Base-by-base conservation (phyloP, 1,140 invertebrate genomes). In the Batillaria attramentaria region DNA sequence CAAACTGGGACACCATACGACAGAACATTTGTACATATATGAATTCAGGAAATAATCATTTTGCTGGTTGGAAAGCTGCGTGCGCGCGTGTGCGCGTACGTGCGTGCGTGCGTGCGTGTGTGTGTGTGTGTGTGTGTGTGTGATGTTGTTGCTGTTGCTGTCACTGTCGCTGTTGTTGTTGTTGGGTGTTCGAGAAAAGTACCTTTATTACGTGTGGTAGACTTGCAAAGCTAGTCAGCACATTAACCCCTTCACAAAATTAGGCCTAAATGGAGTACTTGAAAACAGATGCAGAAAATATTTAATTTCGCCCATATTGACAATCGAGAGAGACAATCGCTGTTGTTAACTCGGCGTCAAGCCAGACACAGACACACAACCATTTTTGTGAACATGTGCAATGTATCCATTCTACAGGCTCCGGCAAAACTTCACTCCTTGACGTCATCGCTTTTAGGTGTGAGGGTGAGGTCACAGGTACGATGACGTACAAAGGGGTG, bases 401-500 rank as follows among this genome's bases (percentile, higher is more conserved):
- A 46, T 77, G 50, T 13, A 54, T 46, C 39, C 39, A 72, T n/a
- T 6, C 42, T 33, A 5, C 68, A 87, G 86, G 86, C 10, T 84
- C 83, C 0, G 86, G 86, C 24, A 87, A 87, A 68, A 87, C 86
- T 3, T 85, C 85, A 2, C 74, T 87, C 0, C 79, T 87, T 41
- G 86, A 87, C 73, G 82, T 86, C 2, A 84, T 87, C 24, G 75
- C 84, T 43, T 82, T 80, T 39, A 60, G 86, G 24, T 70, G 70
- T 10, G 68, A 76, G 20, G 83, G 84, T 42, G 41, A 79, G 6
- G 79, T 84, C 20, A 83, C 70, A 20, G 86, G 86, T 1, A 41
- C 65, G 24, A 79, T 85, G 33, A 75, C n/a, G 60, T 84, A 81
- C 74, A 79, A 83, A 35, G 65, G 79, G 18, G 2, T 65, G 2